phyloP scores from a whole-genome alignment of 2,113 vertebrate genomes.

The Triplophysa dalaica region DNA sequence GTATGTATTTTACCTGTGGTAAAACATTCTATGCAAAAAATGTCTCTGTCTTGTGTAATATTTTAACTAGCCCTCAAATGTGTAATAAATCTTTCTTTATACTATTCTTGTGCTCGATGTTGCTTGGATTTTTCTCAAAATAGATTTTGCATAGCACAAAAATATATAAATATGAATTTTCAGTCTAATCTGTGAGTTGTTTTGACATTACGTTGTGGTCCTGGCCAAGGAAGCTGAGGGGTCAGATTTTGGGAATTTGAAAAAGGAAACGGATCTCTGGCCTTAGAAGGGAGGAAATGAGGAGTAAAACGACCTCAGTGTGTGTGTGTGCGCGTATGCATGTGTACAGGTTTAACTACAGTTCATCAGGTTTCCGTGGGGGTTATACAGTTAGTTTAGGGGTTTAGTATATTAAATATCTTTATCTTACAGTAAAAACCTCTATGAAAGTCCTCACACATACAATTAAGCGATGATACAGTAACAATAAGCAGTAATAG shows the following conservation, averaged over 20 bases:
- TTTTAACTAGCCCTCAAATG: slow-evolving; percentile 4
- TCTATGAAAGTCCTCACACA: too few species aligned
- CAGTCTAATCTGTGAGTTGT: neutral
- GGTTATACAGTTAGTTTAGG: too few species aligned
- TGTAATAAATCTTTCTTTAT: slow-evolving; percentile 39
- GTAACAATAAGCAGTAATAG: too few species aligned
- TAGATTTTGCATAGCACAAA: neutral
- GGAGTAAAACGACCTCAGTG: neutral
- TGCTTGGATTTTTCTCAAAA: neutral
- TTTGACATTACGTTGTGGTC: neutral
- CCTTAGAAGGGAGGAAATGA: slow-evolving; percentile 13
- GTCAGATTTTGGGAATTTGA: neutral
- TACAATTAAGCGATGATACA: too few species aligned
- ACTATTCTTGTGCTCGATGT: neutral
- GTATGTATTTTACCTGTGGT: slow-evolving; percentile 33
- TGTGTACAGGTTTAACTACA: too few species aligned
- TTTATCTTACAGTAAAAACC: too few species aligned
- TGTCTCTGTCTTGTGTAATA: neutral
- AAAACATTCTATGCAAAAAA: slow-evolving; percentile 17
- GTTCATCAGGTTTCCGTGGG: too few species aligned
- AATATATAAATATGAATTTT: neutral
- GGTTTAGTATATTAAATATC: too few species aligned
- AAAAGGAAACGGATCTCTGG: neutral
- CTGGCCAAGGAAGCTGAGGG: neutral
- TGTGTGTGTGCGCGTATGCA: neutral